A percentile compares a stretch with the other conserved stretches of the same genome.
phyloP scores from a whole-genome alignment of 2,797 vertebrate species.

The Apodemus agrarius region DNA sequence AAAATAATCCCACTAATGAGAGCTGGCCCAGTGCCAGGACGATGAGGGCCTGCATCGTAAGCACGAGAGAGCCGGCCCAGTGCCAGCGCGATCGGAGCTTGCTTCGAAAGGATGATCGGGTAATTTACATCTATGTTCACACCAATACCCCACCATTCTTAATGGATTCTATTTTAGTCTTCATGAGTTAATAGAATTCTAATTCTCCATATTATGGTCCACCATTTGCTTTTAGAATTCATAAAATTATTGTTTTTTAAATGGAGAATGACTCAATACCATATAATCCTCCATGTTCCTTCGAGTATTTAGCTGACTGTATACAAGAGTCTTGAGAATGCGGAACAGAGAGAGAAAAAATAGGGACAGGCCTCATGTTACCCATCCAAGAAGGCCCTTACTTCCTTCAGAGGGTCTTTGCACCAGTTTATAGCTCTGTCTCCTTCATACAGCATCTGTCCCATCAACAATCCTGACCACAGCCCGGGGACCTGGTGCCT shows the following conservation, averaged over 20 bases:
- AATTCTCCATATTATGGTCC: constrained; percentile 79
- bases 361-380: background rate
- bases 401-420: background rate
- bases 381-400: background rate
- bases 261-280: constrained; percentile 62
- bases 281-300: constrained; percentile 58
- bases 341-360: background rate
- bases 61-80: constrained; percentile 87
- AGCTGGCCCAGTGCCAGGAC: constrained; percentile 89
- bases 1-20: constrained; percentile 93
- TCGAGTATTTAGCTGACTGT: constrained; percentile 64
- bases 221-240: constrained; percentile 84
- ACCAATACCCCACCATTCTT: constrained; percentile 85
- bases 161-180: constrained; percentile 91
- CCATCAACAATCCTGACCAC: background rate
- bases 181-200: constrained; percentile 90
- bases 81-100: constrained; percentile 88
- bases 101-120: constrained; percentile 88
- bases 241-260: constrained; percentile 76
- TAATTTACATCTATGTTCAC: constrained; percentile 89
- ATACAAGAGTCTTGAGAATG: background rate
- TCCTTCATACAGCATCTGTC: background rate
- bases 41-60: constrained; percentile 87
- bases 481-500: background rate
- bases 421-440: background rate